phyloP scores from a whole-genome alignment of 92 coral and sea anemone species.

The Zoanthus gigantus region DNA sequence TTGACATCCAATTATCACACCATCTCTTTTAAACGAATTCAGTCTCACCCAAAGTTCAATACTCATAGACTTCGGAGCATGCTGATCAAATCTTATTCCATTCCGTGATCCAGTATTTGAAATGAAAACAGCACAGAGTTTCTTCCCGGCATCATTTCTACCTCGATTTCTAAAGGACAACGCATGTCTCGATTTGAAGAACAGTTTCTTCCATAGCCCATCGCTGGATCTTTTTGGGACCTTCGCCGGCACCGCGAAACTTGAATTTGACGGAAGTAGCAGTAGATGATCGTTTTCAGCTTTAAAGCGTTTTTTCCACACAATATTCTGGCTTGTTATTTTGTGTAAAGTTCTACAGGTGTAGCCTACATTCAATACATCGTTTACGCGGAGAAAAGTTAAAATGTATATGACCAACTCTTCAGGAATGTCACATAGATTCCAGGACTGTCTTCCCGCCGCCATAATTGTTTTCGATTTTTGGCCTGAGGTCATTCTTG shows the following conservation, averaged over 20 bases:
- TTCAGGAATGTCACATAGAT: conserved; percentile 70
- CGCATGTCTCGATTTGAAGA: conserved; percentile 83
- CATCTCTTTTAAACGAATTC: conserved; percentile 74
- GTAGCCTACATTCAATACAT: conserved; percentile 68
- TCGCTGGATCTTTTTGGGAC: conserved; percentile 2
- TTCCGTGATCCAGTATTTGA: conserved; percentile 48
- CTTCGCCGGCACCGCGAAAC: not conserved
- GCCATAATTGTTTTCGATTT: conserved; percentile 63
- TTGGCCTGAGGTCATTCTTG: conserved; percentile 27
- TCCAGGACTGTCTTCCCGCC: not conserved
- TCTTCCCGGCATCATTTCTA: conserved; percentile 66
- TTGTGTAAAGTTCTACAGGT: conserved; percentile 69
- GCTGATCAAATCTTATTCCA: conserved; percentile 75
- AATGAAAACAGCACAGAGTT: conserved; percentile 82
- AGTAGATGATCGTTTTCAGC: conserved; percentile 65
- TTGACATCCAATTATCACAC: conserved; percentile 87
- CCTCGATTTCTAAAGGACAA: conserved; percentile 69
- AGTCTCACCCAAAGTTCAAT: conserved; percentile 83
- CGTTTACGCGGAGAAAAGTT: conserved; percentile 58
- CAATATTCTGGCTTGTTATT: conserved; percentile 73
- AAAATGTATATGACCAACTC: conserved; percentile 71
- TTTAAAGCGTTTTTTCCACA: conserved; percentile 80
- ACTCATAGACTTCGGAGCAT: conserved; percentile 70
- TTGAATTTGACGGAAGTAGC: conserved; percentile 36
- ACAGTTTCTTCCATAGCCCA: conserved; percentile 79